Evolutionary conservation across 2,113 vertebrate species (phyloP).

Genomic region (Picathartes gymnocephalus): DNA sequence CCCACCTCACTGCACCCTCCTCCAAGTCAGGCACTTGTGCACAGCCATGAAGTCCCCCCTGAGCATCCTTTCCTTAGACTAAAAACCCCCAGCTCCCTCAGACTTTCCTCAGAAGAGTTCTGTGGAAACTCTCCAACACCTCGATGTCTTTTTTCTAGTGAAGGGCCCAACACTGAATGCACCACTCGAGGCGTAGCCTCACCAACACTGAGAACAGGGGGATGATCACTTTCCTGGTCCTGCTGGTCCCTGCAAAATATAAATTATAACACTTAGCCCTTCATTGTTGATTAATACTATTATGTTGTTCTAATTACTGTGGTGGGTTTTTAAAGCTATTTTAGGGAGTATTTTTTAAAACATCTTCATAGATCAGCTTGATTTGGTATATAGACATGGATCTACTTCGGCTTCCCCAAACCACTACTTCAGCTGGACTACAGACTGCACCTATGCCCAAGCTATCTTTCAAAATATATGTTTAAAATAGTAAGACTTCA

Average conservation of each 20-base stretch:
- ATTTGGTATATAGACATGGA: neutral
- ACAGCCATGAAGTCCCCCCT: fast-evolving
- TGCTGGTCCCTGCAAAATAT: neutral
- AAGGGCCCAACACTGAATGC: neutral
- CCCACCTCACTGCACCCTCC: neutral
- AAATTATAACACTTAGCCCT: neutral
- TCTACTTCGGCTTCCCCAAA: neutral
- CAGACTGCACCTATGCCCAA: neutral
- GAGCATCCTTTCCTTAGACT: neutral
- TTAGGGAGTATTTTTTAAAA: neutral
- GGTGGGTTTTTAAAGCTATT: neutral
- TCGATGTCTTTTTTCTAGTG: neutral
- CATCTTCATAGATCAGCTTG: neutral
- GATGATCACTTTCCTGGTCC: neutral
- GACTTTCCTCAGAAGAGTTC: neutral
- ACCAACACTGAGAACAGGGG: too few relatives aligned
- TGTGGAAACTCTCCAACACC: neutral
- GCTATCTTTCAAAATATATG: neutral
- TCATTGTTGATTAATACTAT: neutral
- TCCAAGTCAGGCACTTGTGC: neutral
- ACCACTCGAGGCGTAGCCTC: neutral
- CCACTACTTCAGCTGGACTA: neutral
- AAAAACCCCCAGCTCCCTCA: neutral
- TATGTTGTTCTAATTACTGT: neutral
- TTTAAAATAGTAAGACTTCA: neutral